Percentiles rank a stretch among this genome's conserved stretches.
These are phyloP conservation scores for Drosophila pseudoobscura DNA, from an alignment of 1,140 invertebrate species.

Conservation along the genomic window DNA sequence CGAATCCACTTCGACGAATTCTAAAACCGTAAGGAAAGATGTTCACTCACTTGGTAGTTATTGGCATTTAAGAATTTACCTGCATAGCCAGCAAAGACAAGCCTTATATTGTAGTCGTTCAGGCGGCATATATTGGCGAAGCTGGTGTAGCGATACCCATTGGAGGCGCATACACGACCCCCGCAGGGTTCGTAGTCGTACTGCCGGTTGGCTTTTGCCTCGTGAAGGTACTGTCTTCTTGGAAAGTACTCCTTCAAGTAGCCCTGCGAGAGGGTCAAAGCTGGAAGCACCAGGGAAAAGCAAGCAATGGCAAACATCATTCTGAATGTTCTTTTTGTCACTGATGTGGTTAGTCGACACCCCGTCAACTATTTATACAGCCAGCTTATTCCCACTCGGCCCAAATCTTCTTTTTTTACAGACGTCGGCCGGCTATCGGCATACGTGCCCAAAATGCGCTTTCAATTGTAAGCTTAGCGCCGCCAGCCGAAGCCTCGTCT, in stretches of 20 bases:
- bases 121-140: conserved; percentile 48
- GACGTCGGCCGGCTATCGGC: conserved; percentile 34
- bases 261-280: conserved; percentile 11
- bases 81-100: conserved; percentile 29
- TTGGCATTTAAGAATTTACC: conserved; percentile 20
- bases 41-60: too few species aligned
- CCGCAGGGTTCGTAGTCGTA: conserved; percentile 26
- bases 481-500: conserved; percentile 9
- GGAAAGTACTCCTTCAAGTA: conserved; percentile 13
- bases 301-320: conserved; percentile 20
- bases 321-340: conserved; percentile 10
- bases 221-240: background rate
- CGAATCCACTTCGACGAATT: conserved; percentile 1
- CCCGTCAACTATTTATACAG: conserved; percentile 33
- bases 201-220: background rate
- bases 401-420: conserved; percentile 11
- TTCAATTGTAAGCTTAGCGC: conserved; percentile 21
- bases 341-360: conserved; percentile 32
- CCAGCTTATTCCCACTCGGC: background rate
- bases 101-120: conserved; percentile 35
- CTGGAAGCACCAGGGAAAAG: conserved; percentile 1
- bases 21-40: background rate
- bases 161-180: conserved; percentile 33
- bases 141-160: conserved; percentile 38
- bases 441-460: conserved; percentile 17